phyloP scores from a whole-genome alignment of 2,888 invertebrate species.

The Thecophora atra region DNA sequence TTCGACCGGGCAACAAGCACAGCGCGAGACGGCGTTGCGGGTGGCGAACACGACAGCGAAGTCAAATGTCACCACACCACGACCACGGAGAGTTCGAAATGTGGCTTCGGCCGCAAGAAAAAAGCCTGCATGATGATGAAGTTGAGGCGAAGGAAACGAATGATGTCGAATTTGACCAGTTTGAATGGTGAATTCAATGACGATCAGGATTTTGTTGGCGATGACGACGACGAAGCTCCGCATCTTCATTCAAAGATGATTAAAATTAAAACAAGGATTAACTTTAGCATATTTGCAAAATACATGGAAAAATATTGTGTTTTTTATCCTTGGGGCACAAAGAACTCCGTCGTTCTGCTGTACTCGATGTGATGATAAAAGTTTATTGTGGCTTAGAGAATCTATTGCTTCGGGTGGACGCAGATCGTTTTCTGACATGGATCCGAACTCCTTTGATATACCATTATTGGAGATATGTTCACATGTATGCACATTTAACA shows the following conservation, averaged over 20 bases:
- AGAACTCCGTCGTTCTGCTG: neutral
- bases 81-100: neutral
- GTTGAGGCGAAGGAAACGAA: neutral
- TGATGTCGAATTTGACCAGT: neutral
- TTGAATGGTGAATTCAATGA: neutral
- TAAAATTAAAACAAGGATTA: no score
- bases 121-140: neutral
- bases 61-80: slow-evolving; percentile 23
- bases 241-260: no score
- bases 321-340: no score
- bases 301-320: no score
- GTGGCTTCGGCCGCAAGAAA: neutral
- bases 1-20: neutral
- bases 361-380: neutral
- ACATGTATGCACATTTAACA: neutral
- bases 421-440: neutral
- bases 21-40: slow-evolving; percentile 8
- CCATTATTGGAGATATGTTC: neutral
- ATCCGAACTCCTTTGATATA: neutral
- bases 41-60: neutral
- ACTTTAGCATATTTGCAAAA: no score
- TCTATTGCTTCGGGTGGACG: neutral
- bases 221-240: neutral
- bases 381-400: neutral
- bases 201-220: neutral